Base-by-base conservation (phyloP, 1,140 invertebrate species). In the Drosophila eugracilis region DNA sequence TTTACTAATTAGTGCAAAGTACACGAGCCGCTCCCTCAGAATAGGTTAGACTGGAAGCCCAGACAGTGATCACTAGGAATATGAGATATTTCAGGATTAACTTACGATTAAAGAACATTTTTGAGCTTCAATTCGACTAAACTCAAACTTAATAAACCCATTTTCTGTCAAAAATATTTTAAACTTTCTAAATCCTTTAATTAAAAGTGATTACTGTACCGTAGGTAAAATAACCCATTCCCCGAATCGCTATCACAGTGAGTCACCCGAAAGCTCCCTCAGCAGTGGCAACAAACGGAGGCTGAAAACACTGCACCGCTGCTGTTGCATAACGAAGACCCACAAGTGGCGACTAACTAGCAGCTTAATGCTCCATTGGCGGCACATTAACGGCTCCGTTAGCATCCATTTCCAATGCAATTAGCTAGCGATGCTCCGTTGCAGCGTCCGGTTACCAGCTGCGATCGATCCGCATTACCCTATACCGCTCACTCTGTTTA, bases 241-340 rank as follows among this genome's bases (percentile, higher is more conserved):
- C 30, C 48, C 26, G 22, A 34, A 44, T 42, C 10, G 19, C n/a
- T 52, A 12, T 10, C 32, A 52, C 5, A 14, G 34, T 67, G 63
- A 67, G 34, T 67, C 63, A 67, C 60, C 44, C 49, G 14, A 22
- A 34, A 41, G 39, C 41, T 34, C 21, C 19, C 41, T 45, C 44
- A 19, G 54, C 32, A 74, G 12, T 14, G 14, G 21, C 37, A 42
- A 39, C 14, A 39, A 39, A 17, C 15, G 17, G 14, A 37, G 17
- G 12, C 10, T 12, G 28, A 34, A 19, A 65, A 54, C 53, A 41
- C 67, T 24, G 54, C 54, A 34, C n/a, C 21, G 7, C 22, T 19
- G 28, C 37, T 69, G 58, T 85, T 86, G 81, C 83, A 85, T 85
- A 85, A 86, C 73, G 67, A 75, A 76, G 66, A 70, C 66, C 60